Conservation (phyloP, 1,140 invertebrate species). For the Kradibia gibbosae region DNA sequence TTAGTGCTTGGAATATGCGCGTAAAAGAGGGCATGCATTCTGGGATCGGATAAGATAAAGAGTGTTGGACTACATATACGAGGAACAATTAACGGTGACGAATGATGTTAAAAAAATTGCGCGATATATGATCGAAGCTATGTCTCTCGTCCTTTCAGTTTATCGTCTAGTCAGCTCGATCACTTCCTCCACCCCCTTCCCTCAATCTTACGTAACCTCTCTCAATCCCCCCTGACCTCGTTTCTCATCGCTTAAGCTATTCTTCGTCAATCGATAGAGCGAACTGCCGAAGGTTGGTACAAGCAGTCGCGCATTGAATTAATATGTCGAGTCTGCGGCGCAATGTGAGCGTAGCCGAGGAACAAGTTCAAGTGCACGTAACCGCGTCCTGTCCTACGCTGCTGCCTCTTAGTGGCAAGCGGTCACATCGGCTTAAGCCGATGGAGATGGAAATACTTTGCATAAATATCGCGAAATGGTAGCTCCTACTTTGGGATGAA, state of each 20-base stretch:
- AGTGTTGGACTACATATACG: neutral
- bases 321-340: neutral
- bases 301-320: neutral
- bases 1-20: too few relatives aligned
- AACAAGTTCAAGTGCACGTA: constrained; percentile 22
- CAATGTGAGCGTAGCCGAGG: neutral
- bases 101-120: neutral
- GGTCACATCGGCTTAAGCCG: too few relatives aligned
- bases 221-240: neutral
- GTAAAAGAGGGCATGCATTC: neutral
- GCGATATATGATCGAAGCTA: neutral
- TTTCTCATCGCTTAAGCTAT: neutral
- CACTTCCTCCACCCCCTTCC: neutral
- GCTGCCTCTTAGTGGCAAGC: too few relatives aligned
- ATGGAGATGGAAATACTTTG: too few relatives aligned
- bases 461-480: too few relatives aligned
- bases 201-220: neutral
- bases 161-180: neutral
- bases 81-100: neutral
- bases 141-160: neutral
- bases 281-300: neutral
- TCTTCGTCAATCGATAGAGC: constrained; percentile 16
- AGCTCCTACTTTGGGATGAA: too few relatives aligned
- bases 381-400: too few relatives aligned
- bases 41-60: neutral